These are phyloP conservation scores for Harpagifer antarcticus DNA, from an alignment of 2,797 vertebrate genomes.

Conservation along the genomic window DNA sequence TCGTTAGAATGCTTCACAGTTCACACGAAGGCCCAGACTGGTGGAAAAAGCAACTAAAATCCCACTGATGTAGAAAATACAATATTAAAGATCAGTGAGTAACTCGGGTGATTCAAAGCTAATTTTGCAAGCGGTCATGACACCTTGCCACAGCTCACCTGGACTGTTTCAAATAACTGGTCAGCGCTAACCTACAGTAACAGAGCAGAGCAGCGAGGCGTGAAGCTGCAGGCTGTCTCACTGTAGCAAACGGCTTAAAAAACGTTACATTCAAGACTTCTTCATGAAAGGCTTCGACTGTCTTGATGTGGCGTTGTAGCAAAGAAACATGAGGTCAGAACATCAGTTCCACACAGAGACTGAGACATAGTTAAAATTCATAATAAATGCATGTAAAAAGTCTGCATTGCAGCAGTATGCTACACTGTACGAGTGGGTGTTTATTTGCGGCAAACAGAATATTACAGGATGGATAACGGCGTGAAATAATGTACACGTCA, in stretches of 20 bases:
- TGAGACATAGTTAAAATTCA: conserved; percentile 11
- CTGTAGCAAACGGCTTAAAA: conserved; percentile 32
- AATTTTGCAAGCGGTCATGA: conserved; percentile 14
- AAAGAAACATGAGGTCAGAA: conserved; percentile 53
- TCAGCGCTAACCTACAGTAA: conserved; percentile 18
- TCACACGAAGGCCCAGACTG: conserved; percentile 55
- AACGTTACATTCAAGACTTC: conserved; percentile 61
- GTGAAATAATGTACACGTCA: conserved; percentile 3
- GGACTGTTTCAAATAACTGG: conserved; percentile 17
- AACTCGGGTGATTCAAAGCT: conserved; percentile 22
- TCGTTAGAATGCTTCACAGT: conserved; percentile 52
- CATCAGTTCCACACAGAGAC: conserved; percentile 15
- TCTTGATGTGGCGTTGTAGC: conserved; percentile 14
- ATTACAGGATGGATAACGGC: conserved; percentile 3
- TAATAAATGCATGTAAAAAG: neutral
- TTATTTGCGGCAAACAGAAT: conserved; percentile 9
- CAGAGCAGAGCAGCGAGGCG: conserved; percentile 23
- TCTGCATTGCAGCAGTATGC: conserved; percentile 19
- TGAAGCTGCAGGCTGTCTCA: conserved; percentile 16
- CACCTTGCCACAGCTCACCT: conserved; percentile 16
- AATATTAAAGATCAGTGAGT: conserved; percentile 21
- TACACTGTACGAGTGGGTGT: neutral
- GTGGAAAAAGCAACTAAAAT: conserved; percentile 23
- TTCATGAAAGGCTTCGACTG: conserved; percentile 45
- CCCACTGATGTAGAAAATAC: conserved; percentile 18